Evolutionary conservation across 2,888 invertebrate genomes (phyloP), one percentile per base, ranked within the genome.

Genomic region (Asteroscopus sphinx): DNA sequence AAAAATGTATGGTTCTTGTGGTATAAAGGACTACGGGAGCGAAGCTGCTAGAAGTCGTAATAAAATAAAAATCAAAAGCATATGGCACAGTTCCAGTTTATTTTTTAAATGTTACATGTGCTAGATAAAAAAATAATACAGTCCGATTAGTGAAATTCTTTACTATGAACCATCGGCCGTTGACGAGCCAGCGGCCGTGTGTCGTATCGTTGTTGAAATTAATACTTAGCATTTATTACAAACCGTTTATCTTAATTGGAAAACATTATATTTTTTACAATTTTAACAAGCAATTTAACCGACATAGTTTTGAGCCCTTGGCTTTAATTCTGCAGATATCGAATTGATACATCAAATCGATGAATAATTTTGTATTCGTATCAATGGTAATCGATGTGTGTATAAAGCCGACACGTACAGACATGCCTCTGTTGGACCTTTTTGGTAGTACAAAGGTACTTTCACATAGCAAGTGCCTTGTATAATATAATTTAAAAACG

Each of bases 11-110:
- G n/a, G n/a, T n/a, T n/a, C n/a, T n/a, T n/a, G n/a, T n/a, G n/a
- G n/a, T n/a, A n/a, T n/a, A n/a, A n/a, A n/a, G n/a, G n/a, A n/a
- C n/a, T n/a, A n/a, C n/a, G n/a, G n/a, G n/a, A n/a, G n/a, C n/a
- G n/a, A n/a, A n/a, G n/a, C n/a, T n/a, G n/a, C n/a, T 25, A 6
- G 3, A 25, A 25, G 25, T 12, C 8, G 11, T 3, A 15, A n/a
- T 15, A 16, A 52, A 69, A 65, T 59, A 35, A 68, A 89, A 90
- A 75, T 61, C 75, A 80, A 70, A 69, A 70, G 51, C 78, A 85
- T 92, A 93, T 94, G 93, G 93, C 93, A 94, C 93, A 92, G 90
- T 91, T 93, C 90, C 93, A 93, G 92, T 93, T 93, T 93, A 92
- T 91, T 93, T 87, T 89, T 91, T 88, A 78, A 87, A 87, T 87